phyloP scores from a whole-genome alignment of 2,797 vertebrate species.

The Acrocephalus scirpaceus region DNA sequence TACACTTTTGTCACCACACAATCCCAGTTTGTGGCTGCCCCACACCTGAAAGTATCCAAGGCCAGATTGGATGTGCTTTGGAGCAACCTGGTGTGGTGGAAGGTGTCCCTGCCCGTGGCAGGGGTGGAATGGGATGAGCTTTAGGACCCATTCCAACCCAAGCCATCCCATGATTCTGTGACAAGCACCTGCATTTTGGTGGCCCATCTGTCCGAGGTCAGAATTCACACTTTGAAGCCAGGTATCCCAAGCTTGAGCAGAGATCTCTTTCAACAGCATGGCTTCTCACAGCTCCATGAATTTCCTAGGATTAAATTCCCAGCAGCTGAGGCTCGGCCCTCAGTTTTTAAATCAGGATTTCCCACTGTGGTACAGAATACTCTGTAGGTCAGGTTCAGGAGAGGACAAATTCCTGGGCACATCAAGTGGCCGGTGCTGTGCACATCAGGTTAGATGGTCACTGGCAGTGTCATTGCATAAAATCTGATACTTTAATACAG shows the following conservation, averaged over 20 bases:
- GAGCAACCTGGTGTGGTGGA: not conserved
- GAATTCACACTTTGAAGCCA: not conserved
- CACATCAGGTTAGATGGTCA: not conserved
- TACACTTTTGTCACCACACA: not conserved
- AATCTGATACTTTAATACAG: not conserved
- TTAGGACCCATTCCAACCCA: not conserved
- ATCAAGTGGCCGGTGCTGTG: fast-evolving
- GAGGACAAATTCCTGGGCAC: not conserved
- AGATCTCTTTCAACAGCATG: not conserved
- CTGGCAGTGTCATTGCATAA: not conserved
- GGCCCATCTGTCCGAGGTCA: not conserved
- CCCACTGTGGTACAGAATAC: not conserved
- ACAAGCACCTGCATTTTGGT: not conserved
- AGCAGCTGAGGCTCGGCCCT: not conserved
- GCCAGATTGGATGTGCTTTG: not conserved
- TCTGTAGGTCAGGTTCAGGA: not conserved
- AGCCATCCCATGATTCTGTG: not conserved
- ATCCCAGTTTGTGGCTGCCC: not conserved
- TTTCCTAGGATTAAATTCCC: not conserved
- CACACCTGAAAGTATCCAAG: not conserved
- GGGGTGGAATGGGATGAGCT: not conserved
- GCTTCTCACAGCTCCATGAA: not conserved
- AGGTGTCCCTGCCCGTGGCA: not conserved
- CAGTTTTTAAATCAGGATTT: not conserved
- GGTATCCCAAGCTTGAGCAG: not conserved